These are phyloP conservation scores for Cromileptes altivelis DNA, from an alignment of 2,113 vertebrate species.

Conservation along the genomic window DNA sequence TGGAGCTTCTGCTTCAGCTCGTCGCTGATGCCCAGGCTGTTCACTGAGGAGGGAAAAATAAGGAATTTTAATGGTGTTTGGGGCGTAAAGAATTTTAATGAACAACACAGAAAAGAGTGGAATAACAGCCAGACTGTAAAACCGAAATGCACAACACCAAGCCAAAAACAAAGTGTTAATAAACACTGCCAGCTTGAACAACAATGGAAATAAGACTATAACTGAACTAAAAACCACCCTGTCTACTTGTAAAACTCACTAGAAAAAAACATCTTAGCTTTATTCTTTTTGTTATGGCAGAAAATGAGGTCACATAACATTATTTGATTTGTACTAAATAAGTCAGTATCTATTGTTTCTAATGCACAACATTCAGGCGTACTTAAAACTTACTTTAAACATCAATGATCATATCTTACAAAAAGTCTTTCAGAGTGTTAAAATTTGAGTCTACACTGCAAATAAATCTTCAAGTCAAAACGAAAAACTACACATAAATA, in stretches of 20 bases:
- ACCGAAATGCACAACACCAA: constrained; percentile 14
- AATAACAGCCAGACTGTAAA: constrained; percentile 37
- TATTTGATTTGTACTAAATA: background rate
- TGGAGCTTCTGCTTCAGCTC: constrained; percentile 93
- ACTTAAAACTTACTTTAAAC: background rate
- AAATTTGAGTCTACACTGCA: background rate
- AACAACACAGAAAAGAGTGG: constrained; percentile 24
- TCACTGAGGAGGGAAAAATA: constrained; percentile 82
- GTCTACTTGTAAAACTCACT: constrained; percentile 7
- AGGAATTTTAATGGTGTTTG: constrained; percentile 24
- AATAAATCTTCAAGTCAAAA: background rate
- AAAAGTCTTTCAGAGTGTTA: background rate
- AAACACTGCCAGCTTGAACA: constrained; percentile 3
- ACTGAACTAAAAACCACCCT: background rate
- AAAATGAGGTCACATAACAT: too few species aligned
- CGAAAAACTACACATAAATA: background rate
- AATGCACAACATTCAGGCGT: background rate
- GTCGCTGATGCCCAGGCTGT: constrained; percentile 92
- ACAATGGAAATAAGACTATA: constrained; percentile 11
- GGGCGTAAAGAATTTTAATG: constrained; percentile 19
- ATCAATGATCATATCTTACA: background rate
- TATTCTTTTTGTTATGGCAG: too few species aligned
- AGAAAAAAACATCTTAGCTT: background rate
- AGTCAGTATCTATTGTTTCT: background rate
- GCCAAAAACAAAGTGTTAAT: constrained; percentile 42